Evolutionary conservation across 2,797 vertebrate genomes (phyloP).

Genomic region (Myoxocephalus aenaeus): DNA sequence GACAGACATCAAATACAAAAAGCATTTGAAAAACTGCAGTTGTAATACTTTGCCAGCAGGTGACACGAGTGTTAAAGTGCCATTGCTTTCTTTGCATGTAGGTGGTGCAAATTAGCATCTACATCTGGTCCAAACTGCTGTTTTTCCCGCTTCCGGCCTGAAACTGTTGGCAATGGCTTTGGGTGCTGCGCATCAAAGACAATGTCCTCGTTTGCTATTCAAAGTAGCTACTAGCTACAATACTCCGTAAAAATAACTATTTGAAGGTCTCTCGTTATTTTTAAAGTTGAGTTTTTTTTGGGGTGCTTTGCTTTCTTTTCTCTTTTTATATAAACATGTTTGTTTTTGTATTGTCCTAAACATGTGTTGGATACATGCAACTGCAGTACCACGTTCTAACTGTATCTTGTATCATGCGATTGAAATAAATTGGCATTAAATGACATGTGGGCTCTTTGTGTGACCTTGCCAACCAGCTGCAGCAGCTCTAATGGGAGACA

Average conservation of each 20-base stretch:
- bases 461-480: conserved; percentile 60
- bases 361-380: conserved; percentile 67
- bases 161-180: conserved; percentile 21
- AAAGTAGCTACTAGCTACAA: conserved; percentile 28
- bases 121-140: not conserved
- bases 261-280: conserved; percentile 44
- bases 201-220: conserved; percentile 43
- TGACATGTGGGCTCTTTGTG: conserved; percentile 43
- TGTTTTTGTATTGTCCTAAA: conserved; percentile 70
- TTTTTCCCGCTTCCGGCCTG: conserved; percentile 19
- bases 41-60: conserved; percentile 35
- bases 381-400: conserved; percentile 68
- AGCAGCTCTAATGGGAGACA: conserved; percentile 17
- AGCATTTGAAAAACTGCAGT: conserved; percentile 4
- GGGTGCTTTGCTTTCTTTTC: conserved; percentile 49
- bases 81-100: conserved; percentile 14
- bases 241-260: conserved; percentile 19
- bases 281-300: conserved; percentile 25
- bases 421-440: conserved; percentile 80
- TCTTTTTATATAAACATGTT: conserved; percentile 70
- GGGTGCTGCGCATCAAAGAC: conserved; percentile 32
- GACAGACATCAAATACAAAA: not conserved
- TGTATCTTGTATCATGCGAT: conserved; percentile 80
- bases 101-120: not conserved
- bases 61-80: conserved; percentile 8